Base-by-base conservation (phyloP, 2,888 invertebrate genomes). In the Meteorus cinctellus region DNA sequence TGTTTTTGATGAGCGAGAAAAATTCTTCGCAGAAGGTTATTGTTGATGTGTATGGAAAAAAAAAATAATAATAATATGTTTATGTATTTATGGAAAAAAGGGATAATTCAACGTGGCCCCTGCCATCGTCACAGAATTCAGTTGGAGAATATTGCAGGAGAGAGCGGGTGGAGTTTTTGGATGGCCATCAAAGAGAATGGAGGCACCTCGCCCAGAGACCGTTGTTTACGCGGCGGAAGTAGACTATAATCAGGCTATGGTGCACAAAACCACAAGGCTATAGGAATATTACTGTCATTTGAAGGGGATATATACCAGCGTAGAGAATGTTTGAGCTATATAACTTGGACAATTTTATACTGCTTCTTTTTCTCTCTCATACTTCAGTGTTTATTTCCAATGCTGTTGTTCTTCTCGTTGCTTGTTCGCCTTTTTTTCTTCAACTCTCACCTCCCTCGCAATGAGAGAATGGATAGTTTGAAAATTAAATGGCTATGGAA, bases 231-330 rank as follows among this genome's bases (percentile, higher is more conserved):
- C 83, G 85, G 81, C 84, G 84, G 85, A 86, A 87, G 84, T 82
- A 84, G 85, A 81, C 88, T 88, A 86, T 88, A 88, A 87, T 88
- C 88, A 88, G 85, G 75, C 83, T 81, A 78, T 80, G 86, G 85
- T 86, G 85, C 82, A 86, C 85, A 86, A 87, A 87, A 87, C 87
- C 87, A 79, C 87, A 86, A 86, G 84, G 78, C 84, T 84, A 68
- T 55, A 55, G 78, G 84, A 81, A 84, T 88, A 88, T 88, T 87
- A 87, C 87, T 87, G 87, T 88, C 87, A 88, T 88, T 88, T 86
- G 81, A 81, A 81, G 80, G 8, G 55, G 19, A n/a, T 19, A 55
- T 55, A 48, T 55, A 55, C 4, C n/a, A 55, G 4, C 2, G 19
- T 55, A 8, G 19, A 55, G 19, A 19, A 55, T 48, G 4, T 48